Evolutionary conservation across 2,888 invertebrate species (phyloP).

Genomic region (Eristalis arbustorum): DNA sequence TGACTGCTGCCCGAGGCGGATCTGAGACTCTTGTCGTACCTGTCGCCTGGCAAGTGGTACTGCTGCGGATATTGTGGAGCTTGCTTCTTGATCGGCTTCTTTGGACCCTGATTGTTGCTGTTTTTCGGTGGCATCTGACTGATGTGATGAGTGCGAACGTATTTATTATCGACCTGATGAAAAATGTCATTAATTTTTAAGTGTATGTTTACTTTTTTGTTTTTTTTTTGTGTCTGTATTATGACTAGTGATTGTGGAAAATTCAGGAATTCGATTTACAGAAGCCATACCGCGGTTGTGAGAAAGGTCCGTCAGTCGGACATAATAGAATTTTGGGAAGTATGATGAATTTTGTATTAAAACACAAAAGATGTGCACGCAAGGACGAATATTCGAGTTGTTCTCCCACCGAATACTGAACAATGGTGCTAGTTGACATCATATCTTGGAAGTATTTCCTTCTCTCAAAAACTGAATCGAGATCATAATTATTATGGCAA

Average conservation of each 20-base stretch:
- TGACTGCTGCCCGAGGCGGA: slow-evolving; percentile 63
- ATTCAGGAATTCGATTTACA: no score
- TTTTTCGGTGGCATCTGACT: slow-evolving; percentile 77
- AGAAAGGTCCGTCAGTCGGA: no score
- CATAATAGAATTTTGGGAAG: no score
- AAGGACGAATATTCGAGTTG: no score
- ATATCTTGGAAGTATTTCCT: no score
- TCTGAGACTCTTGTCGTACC: slow-evolving; percentile 78
- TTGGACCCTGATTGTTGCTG: slow-evolving; percentile 77
- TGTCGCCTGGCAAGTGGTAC: slow-evolving; percentile 76
- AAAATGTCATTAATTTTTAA: slow-evolving; percentile 28
- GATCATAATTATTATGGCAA: no score
- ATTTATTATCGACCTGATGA: slow-evolving; percentile 79
- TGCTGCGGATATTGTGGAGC: slow-evolving; percentile 75
- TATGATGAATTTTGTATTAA: no score
- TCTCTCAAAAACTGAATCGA: no score
- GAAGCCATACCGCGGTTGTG: no score
- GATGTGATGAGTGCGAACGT: slow-evolving; percentile 78
- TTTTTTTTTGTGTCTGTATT: neutral
- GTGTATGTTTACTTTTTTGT: neutral
- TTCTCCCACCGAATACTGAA: no score
- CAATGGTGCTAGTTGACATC: no score
- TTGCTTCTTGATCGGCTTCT: slow-evolving; percentile 71
- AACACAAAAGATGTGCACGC: no score
- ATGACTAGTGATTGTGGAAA: neutral